These are phyloP conservation scores for Drosophila pegasa DNA, from an alignment of 2,888 invertebrate genomes.

Conservation along the genomic window DNA sequence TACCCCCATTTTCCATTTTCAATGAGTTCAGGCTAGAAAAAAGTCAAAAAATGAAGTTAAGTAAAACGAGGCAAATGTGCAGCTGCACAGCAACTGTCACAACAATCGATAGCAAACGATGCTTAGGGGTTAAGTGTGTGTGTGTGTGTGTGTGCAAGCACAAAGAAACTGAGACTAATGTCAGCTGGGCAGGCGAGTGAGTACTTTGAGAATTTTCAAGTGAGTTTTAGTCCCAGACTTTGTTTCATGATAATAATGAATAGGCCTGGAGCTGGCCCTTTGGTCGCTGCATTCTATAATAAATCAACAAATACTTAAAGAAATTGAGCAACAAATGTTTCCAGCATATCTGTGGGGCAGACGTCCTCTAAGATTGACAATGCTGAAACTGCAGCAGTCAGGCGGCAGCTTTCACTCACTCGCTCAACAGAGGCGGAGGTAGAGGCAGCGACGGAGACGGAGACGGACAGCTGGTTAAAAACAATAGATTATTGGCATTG, in stretches of 20 bases:
- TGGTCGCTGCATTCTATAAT: conserved; percentile 28
- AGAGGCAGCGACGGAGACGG: conserved; percentile 11
- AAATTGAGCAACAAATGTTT: conserved; percentile 31
- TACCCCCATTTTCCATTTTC: too few relatives aligned
- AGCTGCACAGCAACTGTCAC: conserved; percentile 52
- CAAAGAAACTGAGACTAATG: neutral
- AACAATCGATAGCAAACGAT: conserved; percentile 49
- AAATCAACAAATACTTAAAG: conserved; percentile 45
- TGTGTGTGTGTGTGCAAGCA: conserved; percentile 1
- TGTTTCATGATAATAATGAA: neutral
- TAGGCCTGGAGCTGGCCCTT: neutral
- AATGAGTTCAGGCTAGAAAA: too few relatives aligned
- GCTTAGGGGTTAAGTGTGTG: conserved; percentile 18
- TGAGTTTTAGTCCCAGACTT: neutral
- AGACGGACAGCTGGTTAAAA: conserved; percentile 38
- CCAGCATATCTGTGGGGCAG: conserved; percentile 3
- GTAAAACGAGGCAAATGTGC: conserved; percentile 36
- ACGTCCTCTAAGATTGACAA: conserved; percentile 35
- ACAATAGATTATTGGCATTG: conserved; percentile 71
- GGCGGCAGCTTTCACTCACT: conserved; percentile 52
- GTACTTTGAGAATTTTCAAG: neutral
- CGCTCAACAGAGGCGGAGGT: conserved; percentile 21
- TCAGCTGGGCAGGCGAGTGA: neutral
- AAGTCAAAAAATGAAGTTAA: conserved; percentile 32
- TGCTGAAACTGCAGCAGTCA: conserved; percentile 20